phyloP scores from a whole-genome alignment of 2,888 invertebrate genomes.

The Thera obeliscata region DNA sequence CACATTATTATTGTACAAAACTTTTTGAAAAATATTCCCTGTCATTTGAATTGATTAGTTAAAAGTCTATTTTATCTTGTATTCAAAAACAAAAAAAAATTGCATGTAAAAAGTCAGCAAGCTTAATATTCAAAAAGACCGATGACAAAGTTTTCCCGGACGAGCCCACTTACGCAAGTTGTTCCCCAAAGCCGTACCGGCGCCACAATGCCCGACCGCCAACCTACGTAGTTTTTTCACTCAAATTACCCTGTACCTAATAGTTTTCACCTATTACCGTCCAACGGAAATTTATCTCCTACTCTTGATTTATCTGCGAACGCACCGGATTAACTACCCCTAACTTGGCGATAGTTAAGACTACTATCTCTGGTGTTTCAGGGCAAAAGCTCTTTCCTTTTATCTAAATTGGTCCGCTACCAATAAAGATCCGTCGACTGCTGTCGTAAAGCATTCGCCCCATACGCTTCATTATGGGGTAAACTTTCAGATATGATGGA shows the following conservation, averaged over 20 bases:
- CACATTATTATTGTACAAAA: too few relatives aligned
- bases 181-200: conserved; percentile 36
- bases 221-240: conserved; percentile 58
- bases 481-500: conserved; percentile 84
- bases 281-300: conserved; percentile 78
- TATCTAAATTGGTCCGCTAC: conserved; percentile 84
- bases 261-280: conserved; percentile 84
- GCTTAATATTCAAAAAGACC: conserved; percentile 42
- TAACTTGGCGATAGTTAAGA: conserved; percentile 85
- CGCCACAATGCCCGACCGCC: conserved; percentile 51
- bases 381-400: conserved; percentile 83
- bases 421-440: conserved; percentile 83
- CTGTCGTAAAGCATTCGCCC: conserved; percentile 83
- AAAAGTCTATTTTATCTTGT: neutral
- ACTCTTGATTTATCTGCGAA: conserved; percentile 81
- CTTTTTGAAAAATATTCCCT: too few relatives aligned
- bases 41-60: too few relatives aligned
- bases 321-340: conserved; percentile 82
- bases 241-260: conserved; percentile 75
- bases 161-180: conserved; percentile 42
- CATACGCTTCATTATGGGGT: conserved; percentile 84
- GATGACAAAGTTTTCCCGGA: conserved; percentile 41
- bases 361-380: conserved; percentile 83
- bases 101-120: conserved; percentile 25
- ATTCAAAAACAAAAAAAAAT: too few relatives aligned